A percentile compares a stretch with the other conserved stretches of the same genome.
These are phyloP conservation scores for Parauchenoglanis punctatus DNA, from an alignment of 2,797 vertebrate genomes.

Conservation along the genomic window DNA sequence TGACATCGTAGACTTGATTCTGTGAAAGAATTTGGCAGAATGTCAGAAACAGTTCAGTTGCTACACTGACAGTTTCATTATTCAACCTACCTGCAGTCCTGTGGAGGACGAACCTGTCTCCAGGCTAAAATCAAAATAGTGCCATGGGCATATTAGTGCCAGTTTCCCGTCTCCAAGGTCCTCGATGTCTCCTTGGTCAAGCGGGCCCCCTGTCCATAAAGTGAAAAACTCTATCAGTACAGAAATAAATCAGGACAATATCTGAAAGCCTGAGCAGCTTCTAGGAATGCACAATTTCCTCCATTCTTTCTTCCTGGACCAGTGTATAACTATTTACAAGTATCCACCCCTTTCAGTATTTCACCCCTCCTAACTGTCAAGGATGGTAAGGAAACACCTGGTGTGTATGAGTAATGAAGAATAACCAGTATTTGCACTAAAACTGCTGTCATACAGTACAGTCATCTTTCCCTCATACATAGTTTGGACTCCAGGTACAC, in stretches of 20 bases:
- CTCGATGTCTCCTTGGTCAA: constrained; percentile 73
- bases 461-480: neutral
- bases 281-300: neutral
- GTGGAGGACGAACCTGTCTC: constrained; percentile 68
- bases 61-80: constrained; percentile 10
- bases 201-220: constrained; percentile 64
- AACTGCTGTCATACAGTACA: neutral
- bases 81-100: constrained; percentile 65
- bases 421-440: neutral
- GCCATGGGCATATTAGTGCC: constrained; percentile 71
- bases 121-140: constrained; percentile 71
- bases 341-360: neutral
- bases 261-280: neutral
- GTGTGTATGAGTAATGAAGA: neutral
- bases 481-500: neutral
- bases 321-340: neutral
- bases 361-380: neutral
- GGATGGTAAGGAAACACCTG: constrained; percentile 5
- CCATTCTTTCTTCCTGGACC: neutral
- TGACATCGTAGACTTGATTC: constrained; percentile 72
- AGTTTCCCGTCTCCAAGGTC: constrained; percentile 68
- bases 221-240: neutral
- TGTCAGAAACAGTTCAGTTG: constrained; percentile 14
- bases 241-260: neutral
- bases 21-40: constrained; percentile 32